Evolutionary conservation across 64 coral and sea anemone genomes (phyloP).

Genomic region (Dendronephthya gigantea): DNA sequence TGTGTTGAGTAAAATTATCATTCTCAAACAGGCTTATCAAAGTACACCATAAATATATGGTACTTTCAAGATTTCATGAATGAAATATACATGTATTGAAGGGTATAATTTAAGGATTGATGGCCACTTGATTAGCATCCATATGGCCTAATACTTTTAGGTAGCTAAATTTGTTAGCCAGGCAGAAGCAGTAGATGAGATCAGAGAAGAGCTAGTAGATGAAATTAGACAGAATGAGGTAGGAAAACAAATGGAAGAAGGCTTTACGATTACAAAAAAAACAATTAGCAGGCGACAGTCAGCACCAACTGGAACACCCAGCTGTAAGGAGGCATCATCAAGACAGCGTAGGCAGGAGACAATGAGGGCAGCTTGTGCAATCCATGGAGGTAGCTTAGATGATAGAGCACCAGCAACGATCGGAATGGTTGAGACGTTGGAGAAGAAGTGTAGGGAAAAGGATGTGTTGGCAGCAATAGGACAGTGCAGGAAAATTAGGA

Average conservation of each 20-base stretch:
- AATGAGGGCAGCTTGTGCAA: conserved; percentile 11
- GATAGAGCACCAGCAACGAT: neutral
- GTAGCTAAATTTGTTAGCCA: neutral
- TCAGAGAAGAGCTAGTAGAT: neutral
- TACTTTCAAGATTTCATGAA: no score
- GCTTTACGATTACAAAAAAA: neutral
- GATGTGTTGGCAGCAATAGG: neutral
- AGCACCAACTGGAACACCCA: neutral
- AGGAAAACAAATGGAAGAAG: neutral
- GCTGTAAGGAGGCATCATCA: neutral
- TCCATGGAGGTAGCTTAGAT: neutral
- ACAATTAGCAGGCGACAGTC: neutral
- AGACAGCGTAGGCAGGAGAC: neutral
- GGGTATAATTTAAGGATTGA: no score
- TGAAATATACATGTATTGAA: no score
- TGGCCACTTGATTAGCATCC: neutral
- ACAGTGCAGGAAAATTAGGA: neutral
- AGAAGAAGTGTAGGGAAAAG: neutral
- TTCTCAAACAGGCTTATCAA: no score
- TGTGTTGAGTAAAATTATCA: no score
- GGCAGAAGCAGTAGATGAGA: neutral
- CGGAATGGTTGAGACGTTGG: neutral
- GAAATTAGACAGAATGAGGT: no score
- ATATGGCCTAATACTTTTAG: neutral
- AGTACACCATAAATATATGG: no score